phyloP scores from a whole-genome alignment of 2,888 invertebrate genomes.

The Polyploca ridens region DNA sequence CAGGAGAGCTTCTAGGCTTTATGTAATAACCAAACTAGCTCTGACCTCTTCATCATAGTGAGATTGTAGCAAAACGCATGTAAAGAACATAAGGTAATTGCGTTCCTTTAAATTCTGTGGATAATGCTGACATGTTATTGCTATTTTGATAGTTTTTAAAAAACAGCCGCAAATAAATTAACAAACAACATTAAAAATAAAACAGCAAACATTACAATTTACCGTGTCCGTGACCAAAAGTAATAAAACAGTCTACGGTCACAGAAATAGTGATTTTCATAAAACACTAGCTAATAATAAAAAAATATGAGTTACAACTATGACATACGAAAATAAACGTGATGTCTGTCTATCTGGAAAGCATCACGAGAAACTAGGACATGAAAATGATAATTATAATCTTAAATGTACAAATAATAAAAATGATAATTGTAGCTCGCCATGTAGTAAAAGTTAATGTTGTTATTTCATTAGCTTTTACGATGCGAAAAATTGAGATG shows the following conservation, averaged over 20 bases:
- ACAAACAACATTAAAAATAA: background rate
- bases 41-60: too few relatives aligned
- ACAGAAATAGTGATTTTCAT: conserved; percentile 3
- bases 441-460: background rate
- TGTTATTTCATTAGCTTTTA: conserved; percentile 1
- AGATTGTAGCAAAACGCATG: too few relatives aligned
- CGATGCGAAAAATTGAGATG: background rate
- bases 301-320: conserved; percentile 15
- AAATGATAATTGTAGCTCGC: background rate
- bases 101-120: background rate
- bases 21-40: too few relatives aligned
- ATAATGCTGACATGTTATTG: too few relatives aligned
- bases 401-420: background rate
- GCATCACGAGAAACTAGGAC: conserved; percentile 11
- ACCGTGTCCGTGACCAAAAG: background rate
- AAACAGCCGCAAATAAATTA: background rate
- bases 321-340: conserved; percentile 15
- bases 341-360: conserved; percentile 10
- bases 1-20: too few relatives aligned
- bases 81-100: too few relatives aligned
- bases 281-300: conserved; percentile 14
- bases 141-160: too few relatives aligned
- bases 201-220: background rate
- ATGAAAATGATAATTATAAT: conserved; percentile 12
- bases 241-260: background rate